phyloP scores from a whole-genome alignment of 2,888 invertebrate species.

The Eristalinus aeneus region DNA sequence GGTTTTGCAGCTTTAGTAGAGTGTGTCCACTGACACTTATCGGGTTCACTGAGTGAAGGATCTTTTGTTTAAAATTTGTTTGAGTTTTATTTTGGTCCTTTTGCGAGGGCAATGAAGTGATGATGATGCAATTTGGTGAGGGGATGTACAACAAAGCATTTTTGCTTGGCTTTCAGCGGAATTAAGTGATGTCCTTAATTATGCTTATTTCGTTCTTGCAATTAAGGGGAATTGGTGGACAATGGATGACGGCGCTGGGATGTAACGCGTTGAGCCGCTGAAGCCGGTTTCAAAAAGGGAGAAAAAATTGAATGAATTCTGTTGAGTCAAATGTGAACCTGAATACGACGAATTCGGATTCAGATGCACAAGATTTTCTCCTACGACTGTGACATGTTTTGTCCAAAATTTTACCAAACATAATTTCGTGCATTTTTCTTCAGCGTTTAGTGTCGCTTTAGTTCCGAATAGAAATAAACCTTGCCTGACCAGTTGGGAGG shows the following conservation, averaged over 20 bases:
- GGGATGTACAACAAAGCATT: not conserved
- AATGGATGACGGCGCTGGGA: not conserved
- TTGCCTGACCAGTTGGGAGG: too few relatives aligned
- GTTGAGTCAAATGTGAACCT: too few relatives aligned
- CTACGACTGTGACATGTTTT: too few relatives aligned
- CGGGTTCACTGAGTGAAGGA: slow-evolving; percentile 10
- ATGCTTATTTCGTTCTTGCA: slow-evolving; percentile 30
- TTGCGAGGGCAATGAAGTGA: slow-evolving; percentile 4
- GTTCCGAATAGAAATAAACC: too few relatives aligned
- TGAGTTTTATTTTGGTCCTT: slow-evolving; percentile 14
- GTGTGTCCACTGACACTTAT: slow-evolving; percentile 5
- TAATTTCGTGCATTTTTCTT: too few relatives aligned
- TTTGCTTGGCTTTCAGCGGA: slow-evolving; percentile 12
- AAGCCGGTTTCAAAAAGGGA: too few relatives aligned
- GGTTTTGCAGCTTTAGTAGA: not conserved
- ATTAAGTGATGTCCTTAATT: slow-evolving; percentile 40
- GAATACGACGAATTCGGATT: too few relatives aligned
- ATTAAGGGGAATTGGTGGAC: not conserved
- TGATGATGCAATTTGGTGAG: not conserved
- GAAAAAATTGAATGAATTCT: too few relatives aligned
- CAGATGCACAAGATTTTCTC: too few relatives aligned
- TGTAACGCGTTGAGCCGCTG: too few relatives aligned
- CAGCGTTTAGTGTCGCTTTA: too few relatives aligned
- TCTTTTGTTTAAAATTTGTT: slow-evolving; percentile 49
- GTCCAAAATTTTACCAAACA: too few relatives aligned